Conservation (phyloP, 2,113 vertebrate species). For the Myotis brandtii region DNA sequence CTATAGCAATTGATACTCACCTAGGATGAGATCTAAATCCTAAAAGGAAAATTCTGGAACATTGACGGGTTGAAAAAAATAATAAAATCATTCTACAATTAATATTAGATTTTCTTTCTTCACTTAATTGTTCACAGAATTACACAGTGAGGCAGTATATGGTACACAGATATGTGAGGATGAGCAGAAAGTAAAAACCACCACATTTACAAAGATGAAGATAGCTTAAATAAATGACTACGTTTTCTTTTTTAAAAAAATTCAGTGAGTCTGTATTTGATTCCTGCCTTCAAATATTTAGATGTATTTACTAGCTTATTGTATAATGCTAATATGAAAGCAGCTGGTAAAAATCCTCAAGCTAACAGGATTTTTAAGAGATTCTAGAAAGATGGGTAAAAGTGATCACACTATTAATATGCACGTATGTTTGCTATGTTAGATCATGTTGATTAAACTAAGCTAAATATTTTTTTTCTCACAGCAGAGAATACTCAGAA, state of each 20-base stretch:
- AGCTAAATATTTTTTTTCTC: background rate
- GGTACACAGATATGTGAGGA: background rate
- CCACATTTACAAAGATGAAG: background rate
- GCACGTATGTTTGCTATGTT: background rate
- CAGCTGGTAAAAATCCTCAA: background rate
- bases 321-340: background rate
- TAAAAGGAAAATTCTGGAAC: background rate
- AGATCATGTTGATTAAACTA: constrained; percentile 6
- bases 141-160: background rate
- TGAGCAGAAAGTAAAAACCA: background rate
- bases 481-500: background rate
- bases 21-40: background rate
- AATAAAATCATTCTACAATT: background rate
- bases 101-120: constrained; percentile 1
- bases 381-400: background rate
- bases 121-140: background rate
- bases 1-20: background rate
- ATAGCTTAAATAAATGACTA: background rate
- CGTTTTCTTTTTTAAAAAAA: background rate
- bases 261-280: background rate
- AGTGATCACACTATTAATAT: background rate
- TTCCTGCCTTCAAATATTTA: background rate
- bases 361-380: background rate
- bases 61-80: background rate
- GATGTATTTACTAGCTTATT: background rate